A percentile compares a stretch with the other conserved stretches of the same genome.
These are phyloP conservation scores for Glareola pratincola DNA, from an alignment of 2,113 vertebrate species.

Conservation along the genomic window DNA sequence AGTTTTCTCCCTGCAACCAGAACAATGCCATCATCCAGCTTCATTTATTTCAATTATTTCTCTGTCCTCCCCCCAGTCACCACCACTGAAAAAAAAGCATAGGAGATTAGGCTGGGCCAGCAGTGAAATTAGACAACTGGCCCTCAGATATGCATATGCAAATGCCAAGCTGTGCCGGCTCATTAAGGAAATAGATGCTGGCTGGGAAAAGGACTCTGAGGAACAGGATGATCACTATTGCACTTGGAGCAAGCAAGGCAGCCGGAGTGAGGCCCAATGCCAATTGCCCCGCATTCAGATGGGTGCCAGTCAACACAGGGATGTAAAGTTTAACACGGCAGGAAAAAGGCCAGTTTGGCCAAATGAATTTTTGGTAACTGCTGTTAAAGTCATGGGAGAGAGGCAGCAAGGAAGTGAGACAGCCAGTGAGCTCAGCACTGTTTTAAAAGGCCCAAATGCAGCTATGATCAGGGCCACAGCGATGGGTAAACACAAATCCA, in stretches of 20 bases:
- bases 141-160: neutral
- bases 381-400: neutral
- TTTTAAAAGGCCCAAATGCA: neutral
- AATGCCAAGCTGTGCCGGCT: neutral
- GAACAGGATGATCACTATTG: neutral
- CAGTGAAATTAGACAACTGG: neutral
- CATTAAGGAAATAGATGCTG: neutral
- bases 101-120: neutral
- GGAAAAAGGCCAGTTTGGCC: neutral
- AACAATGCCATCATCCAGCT: neutral
- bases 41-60: neutral
- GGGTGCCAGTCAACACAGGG: neutral
- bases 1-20: neutral
- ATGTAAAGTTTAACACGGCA: neutral
- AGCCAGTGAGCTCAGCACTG: neutral
- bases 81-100: neutral
- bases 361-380: neutral
- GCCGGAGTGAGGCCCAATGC: fast-evolving
- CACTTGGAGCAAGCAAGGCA: neutral
- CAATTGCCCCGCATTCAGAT: neutral
- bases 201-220: neutral
- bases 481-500: neutral
- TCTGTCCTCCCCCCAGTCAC: neutral
- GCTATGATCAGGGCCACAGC: no score
- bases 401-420: neutral